Evolutionary conservation across 1,140 invertebrate species (phyloP), one percentile per base, ranked within the genome.

Genomic region (Heterodera carotae): DNA sequence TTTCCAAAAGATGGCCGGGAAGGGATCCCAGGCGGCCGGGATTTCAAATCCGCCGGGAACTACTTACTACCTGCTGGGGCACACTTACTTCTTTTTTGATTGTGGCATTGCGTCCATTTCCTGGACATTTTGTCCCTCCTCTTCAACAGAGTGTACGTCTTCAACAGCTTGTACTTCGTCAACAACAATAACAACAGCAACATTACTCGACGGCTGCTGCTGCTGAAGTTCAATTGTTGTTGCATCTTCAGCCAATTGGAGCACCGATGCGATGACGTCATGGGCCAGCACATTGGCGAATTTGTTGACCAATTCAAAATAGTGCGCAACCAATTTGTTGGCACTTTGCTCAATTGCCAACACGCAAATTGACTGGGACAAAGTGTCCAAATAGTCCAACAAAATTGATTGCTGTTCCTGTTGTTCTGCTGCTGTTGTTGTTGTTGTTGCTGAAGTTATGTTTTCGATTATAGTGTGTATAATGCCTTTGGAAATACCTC

Each of bases 341-440:
- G 72, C 59, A 74, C 72, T 62, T 12, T 74, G 43, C 33, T 74
- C 72, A 18, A 48, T 39, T n/a, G 76, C 76, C 36, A 69, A 34
- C 27, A 77, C 68, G 60, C 76, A 69, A 74, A 77, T 77, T n/a
- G 43, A 69, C n/a, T 69, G 39, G 29, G 76, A 31, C 29, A 77
- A 34, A 34, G 56, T 69, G 10, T 68, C 68, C 31, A 68, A 59
- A 60, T 77, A 77, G 36, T 69, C 33, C 7, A 62, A 22, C 59
- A 75, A 75, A 22, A 33, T 39, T 7, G 33, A 34, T 8, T 8
- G 29, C 39, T 31, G 31, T 33, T 70, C 39, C 29, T 18, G 7
- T n/a, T n/a, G 6, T 10, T 10, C 69, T 12, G 22, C 39, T 27
- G 10, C 39, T 69, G 39, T 12, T 1, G 0, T 12, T 69, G 39